phyloP scores from a whole-genome alignment of 2,113 vertebrate species.

The Microcebus lehilahytsara region DNA sequence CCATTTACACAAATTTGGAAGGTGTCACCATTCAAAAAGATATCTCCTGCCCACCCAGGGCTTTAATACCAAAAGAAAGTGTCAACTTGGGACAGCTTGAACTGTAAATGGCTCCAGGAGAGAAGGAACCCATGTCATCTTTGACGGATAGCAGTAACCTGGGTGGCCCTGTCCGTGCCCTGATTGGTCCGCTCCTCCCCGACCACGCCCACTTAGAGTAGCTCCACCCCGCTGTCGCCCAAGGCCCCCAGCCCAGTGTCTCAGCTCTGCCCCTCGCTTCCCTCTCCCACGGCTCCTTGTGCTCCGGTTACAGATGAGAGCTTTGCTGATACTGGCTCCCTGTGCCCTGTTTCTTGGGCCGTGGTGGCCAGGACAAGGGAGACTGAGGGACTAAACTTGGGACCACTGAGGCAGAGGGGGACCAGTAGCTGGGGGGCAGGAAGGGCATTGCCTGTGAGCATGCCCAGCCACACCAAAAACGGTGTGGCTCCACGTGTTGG shows the following conservation, averaged over 20 bases:
- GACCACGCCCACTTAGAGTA: background rate
- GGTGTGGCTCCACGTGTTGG: no score
- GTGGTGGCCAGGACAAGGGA: no score
- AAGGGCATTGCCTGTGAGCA: no score
- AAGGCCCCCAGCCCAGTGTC: background rate
- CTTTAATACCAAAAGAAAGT: background rate
- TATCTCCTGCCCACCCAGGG: background rate
- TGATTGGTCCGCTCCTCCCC: background rate
- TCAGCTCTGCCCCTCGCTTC: background rate
- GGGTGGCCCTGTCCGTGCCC: background rate
- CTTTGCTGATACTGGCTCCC: background rate
- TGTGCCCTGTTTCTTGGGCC: background rate
- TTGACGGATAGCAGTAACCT: accelerated
- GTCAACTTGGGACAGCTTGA: background rate
- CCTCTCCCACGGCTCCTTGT: no score
- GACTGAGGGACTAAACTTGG: no score
- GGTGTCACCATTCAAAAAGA: background rate
- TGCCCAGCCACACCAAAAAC: no score
- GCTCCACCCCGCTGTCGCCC: background rate
- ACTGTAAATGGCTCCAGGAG: background rate
- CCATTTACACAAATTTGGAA: background rate
- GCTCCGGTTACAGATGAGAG: background rate
- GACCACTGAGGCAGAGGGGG: no score
- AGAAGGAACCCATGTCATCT: background rate
- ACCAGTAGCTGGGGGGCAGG: no score